Percentiles rank a stretch among this genome's conserved stretches.
phyloP scores from a whole-genome alignment of 2,113 vertebrate genomes.

The Malurus alboscapulatus region DNA sequence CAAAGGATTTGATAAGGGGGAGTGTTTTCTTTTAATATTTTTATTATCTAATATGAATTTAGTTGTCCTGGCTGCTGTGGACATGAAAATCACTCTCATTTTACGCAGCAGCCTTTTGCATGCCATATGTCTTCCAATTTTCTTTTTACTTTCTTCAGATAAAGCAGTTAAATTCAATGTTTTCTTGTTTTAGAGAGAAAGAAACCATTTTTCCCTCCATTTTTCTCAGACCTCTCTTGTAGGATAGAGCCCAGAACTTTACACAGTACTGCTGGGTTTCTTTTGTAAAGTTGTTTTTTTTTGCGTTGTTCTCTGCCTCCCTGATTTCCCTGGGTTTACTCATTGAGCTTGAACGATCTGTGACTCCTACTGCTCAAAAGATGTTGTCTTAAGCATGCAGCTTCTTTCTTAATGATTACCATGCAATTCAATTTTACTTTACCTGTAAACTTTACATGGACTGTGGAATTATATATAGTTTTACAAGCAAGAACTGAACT shows the following conservation, averaged over 20 bases:
- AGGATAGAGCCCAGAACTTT: not conserved
- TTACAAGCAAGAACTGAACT: not conserved
- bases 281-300: not conserved
- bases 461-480: not conserved
- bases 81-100: not conserved
- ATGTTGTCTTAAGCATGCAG: not conserved
- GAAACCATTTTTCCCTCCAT: not conserved
- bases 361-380: not conserved
- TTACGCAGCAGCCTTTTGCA: not conserved
- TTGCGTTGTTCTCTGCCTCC: not conserved
- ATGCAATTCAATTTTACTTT: not conserved
- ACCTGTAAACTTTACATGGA: not conserved
- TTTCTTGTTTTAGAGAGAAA: not conserved
- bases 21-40: not conserved
- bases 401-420: not conserved
- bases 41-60: not conserved
- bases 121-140: not conserved
- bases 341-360: not conserved
- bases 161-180: not conserved
- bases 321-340: not conserved
- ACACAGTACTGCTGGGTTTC: not conserved
- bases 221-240: not conserved
- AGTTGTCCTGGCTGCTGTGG: not conserved
- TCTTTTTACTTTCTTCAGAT: not conserved
- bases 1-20: not conserved